Percentiles rank a stretch among this genome's conserved stretches.
Evolutionary conservation across 1,140 invertebrate species (phyloP).

Genomic region (Subanguina moxae): DNA sequence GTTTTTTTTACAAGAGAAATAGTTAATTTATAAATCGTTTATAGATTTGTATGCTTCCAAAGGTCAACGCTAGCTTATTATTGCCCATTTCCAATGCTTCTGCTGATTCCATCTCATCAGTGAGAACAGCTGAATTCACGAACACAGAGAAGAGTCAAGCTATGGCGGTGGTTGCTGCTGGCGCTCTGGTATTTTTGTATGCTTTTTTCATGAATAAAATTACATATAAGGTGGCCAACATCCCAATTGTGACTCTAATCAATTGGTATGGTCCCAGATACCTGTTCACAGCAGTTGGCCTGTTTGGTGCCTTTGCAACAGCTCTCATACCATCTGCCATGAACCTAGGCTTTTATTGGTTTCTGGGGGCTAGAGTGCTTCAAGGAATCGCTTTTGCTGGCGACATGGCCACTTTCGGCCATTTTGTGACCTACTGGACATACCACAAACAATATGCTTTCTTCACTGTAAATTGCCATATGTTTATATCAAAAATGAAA

Average conservation of each 20-base stretch:
- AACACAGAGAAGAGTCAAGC: slow-evolving; percentile 17
- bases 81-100: background rate
- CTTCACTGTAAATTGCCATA: slow-evolving; percentile 15
- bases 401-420: slow-evolving; percentile 36
- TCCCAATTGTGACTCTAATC: slow-evolving; percentile 20
- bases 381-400: slow-evolving; percentile 36
- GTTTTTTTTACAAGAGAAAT: too few relatives aligned
- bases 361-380: slow-evolving; percentile 17
- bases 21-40: too few relatives aligned
- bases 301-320: slow-evolving; percentile 34
- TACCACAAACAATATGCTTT: slow-evolving; percentile 34
- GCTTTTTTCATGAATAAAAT: slow-evolving; percentile 14
- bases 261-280: slow-evolving; percentile 37
- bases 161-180: background rate
- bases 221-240: slow-evolving; percentile 27
- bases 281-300: slow-evolving; percentile 32
- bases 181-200: slow-evolving; percentile 1
- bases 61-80: background rate
- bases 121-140: slow-evolving; percentile 17
- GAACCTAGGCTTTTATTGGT: slow-evolving; percentile 26
- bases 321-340: slow-evolving; percentile 29
- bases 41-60: slow-evolving; percentile 25
- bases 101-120: background rate
- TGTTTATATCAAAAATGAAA: too few relatives aligned
- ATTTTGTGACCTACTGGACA: slow-evolving; percentile 31